phyloP scores from a whole-genome alignment of 92 coral and sea anemone genomes.

The Zoanthus solanderi region DNA sequence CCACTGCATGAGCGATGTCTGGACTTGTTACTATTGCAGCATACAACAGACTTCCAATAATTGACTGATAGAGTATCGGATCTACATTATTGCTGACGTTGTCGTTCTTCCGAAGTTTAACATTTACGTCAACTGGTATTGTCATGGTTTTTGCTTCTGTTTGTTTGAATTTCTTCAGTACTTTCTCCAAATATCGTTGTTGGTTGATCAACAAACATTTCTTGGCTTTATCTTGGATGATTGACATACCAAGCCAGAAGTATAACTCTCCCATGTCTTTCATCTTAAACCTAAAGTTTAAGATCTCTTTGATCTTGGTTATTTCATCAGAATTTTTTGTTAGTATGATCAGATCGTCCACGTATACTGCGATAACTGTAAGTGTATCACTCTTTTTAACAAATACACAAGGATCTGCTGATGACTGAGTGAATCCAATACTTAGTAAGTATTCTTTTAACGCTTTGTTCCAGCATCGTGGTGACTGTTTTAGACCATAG shows the following conservation, averaged over 20 bases:
- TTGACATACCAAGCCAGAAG: not conserved
- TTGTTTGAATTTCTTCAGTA: not conserved
- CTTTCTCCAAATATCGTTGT: slow-evolving; percentile 1
- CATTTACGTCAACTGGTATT: slow-evolving; percentile 66
- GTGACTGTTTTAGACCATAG: slow-evolving; percentile 60
- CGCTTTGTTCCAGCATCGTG: slow-evolving; percentile 70
- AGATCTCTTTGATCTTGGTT: not conserved
- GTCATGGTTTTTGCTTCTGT: slow-evolving; percentile 65
- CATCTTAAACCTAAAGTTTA: not conserved
- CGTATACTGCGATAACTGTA: slow-evolving; percentile 3
- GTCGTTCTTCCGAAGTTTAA: slow-evolving; percentile 60
- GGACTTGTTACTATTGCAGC: slow-evolving; percentile 69
- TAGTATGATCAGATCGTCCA: not conserved
- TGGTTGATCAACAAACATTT: slow-evolving; percentile 18
- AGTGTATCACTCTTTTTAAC: slow-evolving; percentile 25
- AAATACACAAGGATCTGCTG: slow-evolving; percentile 50
- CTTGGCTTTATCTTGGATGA: slow-evolving; percentile 47
- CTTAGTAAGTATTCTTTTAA: slow-evolving; percentile 40
- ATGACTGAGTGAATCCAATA: slow-evolving; percentile 54
- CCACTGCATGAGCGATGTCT: slow-evolving; percentile 65
- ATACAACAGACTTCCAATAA: slow-evolving; percentile 58
- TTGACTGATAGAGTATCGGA: slow-evolving; percentile 59
- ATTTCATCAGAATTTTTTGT: not conserved
- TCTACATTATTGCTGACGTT: slow-evolving; percentile 67
- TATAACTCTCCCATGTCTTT: not conserved